A percentile compares a stretch with the other conserved stretches of the same genome.
phyloP scores from a whole-genome alignment of 1,140 invertebrate genomes.

The Elysia chlorotica region DNA sequence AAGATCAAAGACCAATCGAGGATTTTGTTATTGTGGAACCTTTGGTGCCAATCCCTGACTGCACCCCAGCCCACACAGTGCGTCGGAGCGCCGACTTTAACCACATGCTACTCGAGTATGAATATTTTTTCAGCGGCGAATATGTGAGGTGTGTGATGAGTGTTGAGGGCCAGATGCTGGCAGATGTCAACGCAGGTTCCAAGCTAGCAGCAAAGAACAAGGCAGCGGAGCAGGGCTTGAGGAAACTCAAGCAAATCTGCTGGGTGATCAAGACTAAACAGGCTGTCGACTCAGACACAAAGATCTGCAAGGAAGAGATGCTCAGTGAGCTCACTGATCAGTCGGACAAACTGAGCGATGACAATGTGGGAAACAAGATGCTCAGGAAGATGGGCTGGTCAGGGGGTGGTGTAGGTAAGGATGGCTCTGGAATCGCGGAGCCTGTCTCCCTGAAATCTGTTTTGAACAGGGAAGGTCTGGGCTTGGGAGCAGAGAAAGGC shows the following conservation, averaged over 20 bases:
- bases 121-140: slow-evolving; percentile 26
- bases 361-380: slow-evolving; percentile 72
- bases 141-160: slow-evolving; percentile 32
- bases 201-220: slow-evolving; percentile 34
- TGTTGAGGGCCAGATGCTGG: slow-evolving; percentile 34
- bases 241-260: slow-evolving; percentile 38
- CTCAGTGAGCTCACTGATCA: slow-evolving; percentile 64
- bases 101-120: slow-evolving; percentile 38
- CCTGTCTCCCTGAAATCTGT: slow-evolving; percentile 63
- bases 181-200: slow-evolving; percentile 22
- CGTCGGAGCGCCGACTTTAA: slow-evolving; percentile 38
- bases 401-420: slow-evolving; percentile 76
- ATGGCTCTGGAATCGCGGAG: slow-evolving; percentile 70
- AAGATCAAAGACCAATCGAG: slow-evolving; percentile 18
- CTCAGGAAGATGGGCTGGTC: slow-evolving; percentile 82
- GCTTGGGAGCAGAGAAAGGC: slow-evolving; percentile 35
- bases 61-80: slow-evolving; percentile 26
- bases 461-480: slow-evolving; percentile 48
- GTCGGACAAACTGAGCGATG: slow-evolving; percentile 54
- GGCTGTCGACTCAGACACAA: slow-evolving; percentile 55
- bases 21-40: slow-evolving; percentile 37
- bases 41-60: slow-evolving; percentile 3
- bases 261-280: slow-evolving; percentile 67
- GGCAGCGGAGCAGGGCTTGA: slow-evolving; percentile 36
- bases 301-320: slow-evolving; percentile 42